Evolutionary conservation across 2,113 vertebrate species (phyloP).

Genomic region (Clinocottus analis): DNA sequence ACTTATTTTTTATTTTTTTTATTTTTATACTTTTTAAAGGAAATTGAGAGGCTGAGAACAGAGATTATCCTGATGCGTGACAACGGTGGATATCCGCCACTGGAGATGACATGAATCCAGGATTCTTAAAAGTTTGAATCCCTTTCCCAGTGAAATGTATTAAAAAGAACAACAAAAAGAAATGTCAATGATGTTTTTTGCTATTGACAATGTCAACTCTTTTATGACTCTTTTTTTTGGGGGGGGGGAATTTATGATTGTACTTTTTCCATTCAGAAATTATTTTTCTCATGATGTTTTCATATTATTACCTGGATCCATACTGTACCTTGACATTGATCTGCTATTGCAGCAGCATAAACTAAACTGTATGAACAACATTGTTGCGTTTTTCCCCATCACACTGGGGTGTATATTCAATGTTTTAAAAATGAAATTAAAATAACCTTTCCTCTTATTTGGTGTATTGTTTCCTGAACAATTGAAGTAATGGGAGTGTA

Average conservation of each 20-base stretch:
- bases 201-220: not conserved
- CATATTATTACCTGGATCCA: not conserved
- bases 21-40: slow-evolving; percentile 78
- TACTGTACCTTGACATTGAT: slow-evolving; percentile 5
- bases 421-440: slow-evolving; percentile 26
- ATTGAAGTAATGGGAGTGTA: not conserved
- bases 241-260: not conserved
- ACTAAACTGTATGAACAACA: not conserved
- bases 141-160: not conserved
- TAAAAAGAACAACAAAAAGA: too few species aligned
- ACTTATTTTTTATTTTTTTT: not conserved
- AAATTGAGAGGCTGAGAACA: slow-evolving; percentile 86
- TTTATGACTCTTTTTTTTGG: too few species aligned
- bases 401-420: not conserved
- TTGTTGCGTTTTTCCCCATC: not conserved
- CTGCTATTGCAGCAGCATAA: not conserved
- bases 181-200: not conserved
- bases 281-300: not conserved
- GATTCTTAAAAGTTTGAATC: not conserved
- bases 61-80: slow-evolving; percentile 80
- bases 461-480: not conserved
- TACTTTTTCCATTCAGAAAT: not conserved
- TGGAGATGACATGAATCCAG: slow-evolving; percentile 39
- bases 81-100: slow-evolving; percentile 5
- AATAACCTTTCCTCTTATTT: not conserved